phyloP scores from a whole-genome alignment of 2,888 invertebrate genomes.

The Encarsia formosa region DNA sequence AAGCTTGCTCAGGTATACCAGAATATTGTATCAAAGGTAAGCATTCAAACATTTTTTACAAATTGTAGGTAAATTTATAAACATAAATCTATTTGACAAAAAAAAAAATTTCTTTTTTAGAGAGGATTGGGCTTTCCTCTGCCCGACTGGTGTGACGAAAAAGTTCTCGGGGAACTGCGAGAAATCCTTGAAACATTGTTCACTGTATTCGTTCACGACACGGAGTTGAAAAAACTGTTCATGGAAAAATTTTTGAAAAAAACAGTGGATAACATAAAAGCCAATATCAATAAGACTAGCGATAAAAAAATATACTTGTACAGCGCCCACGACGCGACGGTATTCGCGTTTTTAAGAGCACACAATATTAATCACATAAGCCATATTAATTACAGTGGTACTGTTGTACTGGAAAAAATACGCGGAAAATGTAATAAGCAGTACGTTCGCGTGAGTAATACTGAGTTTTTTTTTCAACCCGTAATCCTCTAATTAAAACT shows the following conservation, averaged over 20 bases:
- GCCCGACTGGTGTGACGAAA: slow-evolving; percentile 1
- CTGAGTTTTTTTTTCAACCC: too few species aligned
- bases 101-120: background rate
- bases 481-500: too few species aligned
- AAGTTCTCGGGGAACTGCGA: background rate
- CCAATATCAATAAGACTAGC: background rate
- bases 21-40: background rate
- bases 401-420: too few species aligned
- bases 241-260: background rate
- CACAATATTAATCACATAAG: too few species aligned
- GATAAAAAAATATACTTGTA: slow-evolving; percentile 8
- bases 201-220: background rate
- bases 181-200: background rate
- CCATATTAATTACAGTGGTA: too few species aligned
- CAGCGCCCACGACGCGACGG: slow-evolving; percentile 6
- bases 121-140: background rate
- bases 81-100: background rate
- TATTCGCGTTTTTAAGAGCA: background rate
- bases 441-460: too few species aligned
- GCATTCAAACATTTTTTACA: background rate
- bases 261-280: slow-evolving; percentile 1
- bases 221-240: background rate
- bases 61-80: background rate
- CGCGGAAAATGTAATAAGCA: too few species aligned
- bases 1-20: background rate